A percentile compares a stretch with the other conserved stretches of the same genome.
Conservation (phyloP, 2,888 invertebrate genomes). For the Eucriotettix oculatus region DNA sequence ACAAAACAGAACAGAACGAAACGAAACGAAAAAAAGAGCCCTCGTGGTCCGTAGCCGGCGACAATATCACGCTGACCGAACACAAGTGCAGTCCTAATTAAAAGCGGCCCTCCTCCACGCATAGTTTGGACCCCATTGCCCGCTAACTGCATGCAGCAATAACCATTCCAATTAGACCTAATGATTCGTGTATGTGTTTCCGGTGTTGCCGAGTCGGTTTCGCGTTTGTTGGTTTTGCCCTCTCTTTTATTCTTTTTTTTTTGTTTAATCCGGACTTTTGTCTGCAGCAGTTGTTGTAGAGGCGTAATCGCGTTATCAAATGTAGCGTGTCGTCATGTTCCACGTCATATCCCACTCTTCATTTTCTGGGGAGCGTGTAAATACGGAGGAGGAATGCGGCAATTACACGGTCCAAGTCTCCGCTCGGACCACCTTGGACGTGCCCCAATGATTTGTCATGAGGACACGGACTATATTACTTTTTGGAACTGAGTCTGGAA, state of each 20-base stretch:
- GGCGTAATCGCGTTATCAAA: not conserved
- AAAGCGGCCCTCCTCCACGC: not conserved
- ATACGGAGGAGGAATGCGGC: not conserved
- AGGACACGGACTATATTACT: too few relatives aligned
- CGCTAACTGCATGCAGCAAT: not conserved
- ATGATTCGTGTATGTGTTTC: not conserved
- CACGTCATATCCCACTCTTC: not conserved
- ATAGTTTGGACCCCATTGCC: not conserved
- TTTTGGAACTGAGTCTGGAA: too few relatives aligned
- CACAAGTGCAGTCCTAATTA: not conserved
- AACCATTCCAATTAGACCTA: not conserved
- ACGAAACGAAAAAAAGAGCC: too few relatives aligned
- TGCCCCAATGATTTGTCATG: too few relatives aligned
- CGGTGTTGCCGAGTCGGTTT: not conserved
- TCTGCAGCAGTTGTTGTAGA: not conserved
- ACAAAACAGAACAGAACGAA: too few relatives aligned
- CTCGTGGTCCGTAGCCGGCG: not conserved
- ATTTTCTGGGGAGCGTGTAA: not conserved
- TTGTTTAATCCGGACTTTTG: not conserved
- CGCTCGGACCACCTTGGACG: too few relatives aligned
- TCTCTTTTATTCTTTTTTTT: not conserved
- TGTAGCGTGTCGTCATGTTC: not conserved
- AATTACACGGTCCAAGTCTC: not conserved
- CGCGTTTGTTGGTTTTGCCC: not conserved
- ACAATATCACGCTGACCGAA: not conserved